phyloP scores from a whole-genome alignment of 2,888 invertebrate species.

The Anthrax anthrax region DNA sequence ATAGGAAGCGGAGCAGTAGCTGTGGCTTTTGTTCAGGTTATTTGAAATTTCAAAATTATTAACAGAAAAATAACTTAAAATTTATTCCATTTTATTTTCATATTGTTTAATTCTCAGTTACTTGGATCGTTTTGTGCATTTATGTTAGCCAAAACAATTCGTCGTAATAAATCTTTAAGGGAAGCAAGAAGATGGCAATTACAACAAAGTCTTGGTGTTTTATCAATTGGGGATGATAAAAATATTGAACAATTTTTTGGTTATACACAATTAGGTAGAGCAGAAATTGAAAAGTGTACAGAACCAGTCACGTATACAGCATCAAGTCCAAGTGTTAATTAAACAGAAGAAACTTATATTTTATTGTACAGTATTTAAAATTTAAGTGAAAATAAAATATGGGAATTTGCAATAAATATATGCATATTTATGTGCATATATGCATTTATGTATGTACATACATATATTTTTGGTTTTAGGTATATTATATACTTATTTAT shows the following conservation, averaged over 20 bases:
- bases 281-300: slow-evolving; percentile 15
- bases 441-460: too few species aligned
- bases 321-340: slow-evolving; percentile 31
- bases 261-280: slow-evolving; percentile 28
- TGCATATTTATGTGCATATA: too few species aligned
- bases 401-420: too few species aligned
- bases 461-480: too few species aligned
- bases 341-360: too few species aligned
- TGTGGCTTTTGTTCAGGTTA: slow-evolving; percentile 66
- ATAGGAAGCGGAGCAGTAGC: slow-evolving; percentile 62
- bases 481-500: too few species aligned
- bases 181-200: slow-evolving; percentile 54
- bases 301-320: slow-evolving; percentile 28
- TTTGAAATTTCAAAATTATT: neutral
- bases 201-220: slow-evolving; percentile 30
- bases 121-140: slow-evolving; percentile 80
- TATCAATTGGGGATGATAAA: slow-evolving; percentile 26
- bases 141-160: slow-evolving; percentile 74
- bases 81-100: slow-evolving; percentile 1
- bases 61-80: neutral
- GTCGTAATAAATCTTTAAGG: slow-evolving; percentile 57
- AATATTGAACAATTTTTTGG: too few species aligned
- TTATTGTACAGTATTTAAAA: too few species aligned
- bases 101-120: slow-evolving; percentile 38
- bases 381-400: too few species aligned